These are phyloP conservation scores for Leptinotarsa peninsularis DNA, from an alignment of 2,888 invertebrate species.

Conservation along the genomic window DNA sequence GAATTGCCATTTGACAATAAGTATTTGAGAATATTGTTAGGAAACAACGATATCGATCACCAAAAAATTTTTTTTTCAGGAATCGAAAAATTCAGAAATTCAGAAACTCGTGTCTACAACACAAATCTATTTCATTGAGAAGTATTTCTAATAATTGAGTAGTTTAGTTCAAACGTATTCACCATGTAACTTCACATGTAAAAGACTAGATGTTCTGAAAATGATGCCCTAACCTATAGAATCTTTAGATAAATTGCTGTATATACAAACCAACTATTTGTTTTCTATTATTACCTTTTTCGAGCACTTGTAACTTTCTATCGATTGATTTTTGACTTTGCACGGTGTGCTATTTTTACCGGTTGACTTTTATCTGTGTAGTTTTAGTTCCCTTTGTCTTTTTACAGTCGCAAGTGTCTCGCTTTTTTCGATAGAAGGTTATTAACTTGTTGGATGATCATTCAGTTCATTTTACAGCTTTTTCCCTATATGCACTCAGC, in stretches of 20 bases:
- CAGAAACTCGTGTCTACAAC: neutral
- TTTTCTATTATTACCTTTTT: conserved; percentile 51
- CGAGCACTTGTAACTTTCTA: conserved; percentile 63
- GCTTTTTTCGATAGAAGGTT: conserved; percentile 63
- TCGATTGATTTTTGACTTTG: conserved; percentile 54
- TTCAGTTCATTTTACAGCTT: conserved; percentile 48
- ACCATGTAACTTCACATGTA: neutral
- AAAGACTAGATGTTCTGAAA: conserved; percentile 8
- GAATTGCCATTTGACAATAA: too few species aligned
- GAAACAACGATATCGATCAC: too few species aligned
- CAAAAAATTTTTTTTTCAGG: too few species aligned
- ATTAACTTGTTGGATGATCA: conserved; percentile 58
- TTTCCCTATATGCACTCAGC: conserved; percentile 26
- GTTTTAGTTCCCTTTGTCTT: conserved; percentile 53
- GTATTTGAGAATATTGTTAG: too few species aligned
- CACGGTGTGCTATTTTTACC: conserved; percentile 53
- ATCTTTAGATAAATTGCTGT: conserved; percentile 51
- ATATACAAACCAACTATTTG: conserved; percentile 52
- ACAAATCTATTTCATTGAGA: neutral
- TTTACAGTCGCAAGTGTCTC: conserved; percentile 53
- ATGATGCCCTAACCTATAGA: conserved; percentile 36
- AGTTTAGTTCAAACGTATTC: neutral
- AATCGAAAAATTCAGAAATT: neutral
- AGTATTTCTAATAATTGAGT: neutral
- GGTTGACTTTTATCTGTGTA: conserved; percentile 45